A percentile compares a stretch with the other conserved stretches of the same genome.
Conservation (phyloP, 2,113 vertebrate genomes). For the Saguinus midas region DNA sequence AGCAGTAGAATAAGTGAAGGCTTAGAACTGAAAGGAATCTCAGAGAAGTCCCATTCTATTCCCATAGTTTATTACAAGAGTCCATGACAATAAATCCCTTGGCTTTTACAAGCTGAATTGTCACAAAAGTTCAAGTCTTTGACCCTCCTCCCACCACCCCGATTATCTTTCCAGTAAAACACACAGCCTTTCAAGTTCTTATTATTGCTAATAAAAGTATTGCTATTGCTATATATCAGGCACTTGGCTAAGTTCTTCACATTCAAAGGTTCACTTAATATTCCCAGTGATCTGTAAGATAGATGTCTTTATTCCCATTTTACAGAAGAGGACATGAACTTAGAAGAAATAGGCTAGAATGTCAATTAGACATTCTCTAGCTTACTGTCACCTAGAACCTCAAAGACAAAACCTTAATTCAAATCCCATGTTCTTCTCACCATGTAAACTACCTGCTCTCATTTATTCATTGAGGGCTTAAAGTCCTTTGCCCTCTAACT, state of each 20-base stretch:
- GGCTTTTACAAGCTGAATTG: not conserved
- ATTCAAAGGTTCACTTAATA: not conserved
- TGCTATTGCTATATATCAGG: not conserved
- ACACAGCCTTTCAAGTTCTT: not conserved
- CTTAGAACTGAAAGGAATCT: constrained; percentile 1
- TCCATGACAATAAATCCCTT: not conserved
- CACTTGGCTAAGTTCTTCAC: not conserved
- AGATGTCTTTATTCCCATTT: not conserved
- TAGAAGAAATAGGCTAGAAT: not conserved
- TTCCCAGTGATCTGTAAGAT: not conserved
- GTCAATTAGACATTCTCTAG: not conserved
- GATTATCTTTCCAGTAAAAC: not conserved
- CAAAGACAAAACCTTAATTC: not conserved
- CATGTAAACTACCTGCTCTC: not conserved
- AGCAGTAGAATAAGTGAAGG: not conserved
- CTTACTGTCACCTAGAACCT: not conserved
- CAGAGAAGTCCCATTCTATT: not conserved
- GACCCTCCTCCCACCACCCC: not conserved
- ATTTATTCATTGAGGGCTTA: not conserved
- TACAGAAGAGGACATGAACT: not conserved
- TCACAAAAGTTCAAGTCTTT: not conserved
- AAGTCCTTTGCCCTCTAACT: not conserved
- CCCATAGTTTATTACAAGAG: not conserved
- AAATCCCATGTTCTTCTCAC: not conserved
- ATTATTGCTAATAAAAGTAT: not conserved